Conservation (phyloP, 2,888 invertebrate genomes). For the Acronicta alni region DNA sequence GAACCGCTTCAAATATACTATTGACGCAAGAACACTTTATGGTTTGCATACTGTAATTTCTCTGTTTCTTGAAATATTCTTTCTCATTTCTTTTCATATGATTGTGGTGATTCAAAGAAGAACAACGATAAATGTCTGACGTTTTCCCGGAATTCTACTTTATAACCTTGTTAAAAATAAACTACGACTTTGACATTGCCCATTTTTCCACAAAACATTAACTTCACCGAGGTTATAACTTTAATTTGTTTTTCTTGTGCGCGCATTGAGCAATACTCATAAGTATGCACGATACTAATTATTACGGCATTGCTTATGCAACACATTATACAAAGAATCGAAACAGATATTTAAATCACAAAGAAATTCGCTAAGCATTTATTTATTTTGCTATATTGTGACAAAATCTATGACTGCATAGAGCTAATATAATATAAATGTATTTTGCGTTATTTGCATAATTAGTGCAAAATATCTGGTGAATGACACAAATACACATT, state of each 20-base stretch:
- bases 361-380: constrained; percentile 14
- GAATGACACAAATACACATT: constrained; percentile 30
- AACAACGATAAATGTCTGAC: too few relatives aligned
- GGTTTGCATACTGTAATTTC: too few relatives aligned
- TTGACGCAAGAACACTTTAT: too few relatives aligned
- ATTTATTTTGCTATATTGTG: constrained; percentile 3
- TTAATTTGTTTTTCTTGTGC: constrained; percentile 20
- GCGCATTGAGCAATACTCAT: constrained; percentile 33
- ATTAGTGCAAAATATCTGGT: constrained; percentile 26
- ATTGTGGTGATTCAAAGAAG: too few relatives aligned
- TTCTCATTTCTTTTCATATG: too few relatives aligned
- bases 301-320: constrained; percentile 22
- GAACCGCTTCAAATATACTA: too few relatives aligned
- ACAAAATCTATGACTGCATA: constrained; percentile 13
- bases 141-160: not conserved
- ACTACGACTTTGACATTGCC: constrained; percentile 47
- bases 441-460: constrained; percentile 33
- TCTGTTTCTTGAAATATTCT: too few relatives aligned
- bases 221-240: constrained; percentile 29
- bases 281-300: constrained; percentile 26
- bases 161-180: constrained; percentile 5
- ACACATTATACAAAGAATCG: constrained; percentile 12
- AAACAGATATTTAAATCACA: constrained; percentile 12
- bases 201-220: constrained; percentile 41
- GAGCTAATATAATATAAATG: too few relatives aligned